Evolutionary conservation across 2,113 vertebrate genomes (phyloP).

Genomic region (Nesoenas mayeri): DNA sequence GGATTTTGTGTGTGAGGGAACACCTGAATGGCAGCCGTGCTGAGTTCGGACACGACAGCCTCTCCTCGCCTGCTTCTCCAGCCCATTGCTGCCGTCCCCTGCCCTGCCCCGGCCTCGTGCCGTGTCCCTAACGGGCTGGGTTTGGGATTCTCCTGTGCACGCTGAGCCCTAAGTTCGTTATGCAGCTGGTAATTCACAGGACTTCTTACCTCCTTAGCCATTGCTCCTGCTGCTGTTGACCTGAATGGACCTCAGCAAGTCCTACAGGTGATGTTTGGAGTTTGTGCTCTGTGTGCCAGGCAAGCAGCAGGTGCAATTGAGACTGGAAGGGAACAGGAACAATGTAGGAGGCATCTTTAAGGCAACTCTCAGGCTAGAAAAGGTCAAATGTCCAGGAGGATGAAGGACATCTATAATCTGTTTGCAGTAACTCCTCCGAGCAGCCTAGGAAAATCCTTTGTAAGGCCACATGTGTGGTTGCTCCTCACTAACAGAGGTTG

Average conservation of each 20-base stretch:
- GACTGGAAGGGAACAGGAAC: background rate
- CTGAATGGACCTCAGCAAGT: background rate
- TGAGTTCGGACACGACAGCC: background rate
- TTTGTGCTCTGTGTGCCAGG: background rate
- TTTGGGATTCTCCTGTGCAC: background rate
- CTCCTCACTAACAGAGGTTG: background rate
- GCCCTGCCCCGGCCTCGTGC: rapidly evolving
- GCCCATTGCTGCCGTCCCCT: rapidly evolving
- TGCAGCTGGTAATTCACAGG: background rate
- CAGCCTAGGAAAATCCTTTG: background rate
- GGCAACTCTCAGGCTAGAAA: background rate
- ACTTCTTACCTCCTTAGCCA: background rate
- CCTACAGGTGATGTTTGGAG: background rate
- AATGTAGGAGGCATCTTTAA: background rate
- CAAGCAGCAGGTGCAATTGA: background rate
- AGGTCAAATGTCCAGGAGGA: background rate
- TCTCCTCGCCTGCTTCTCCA: background rate
- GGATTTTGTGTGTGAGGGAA: background rate
- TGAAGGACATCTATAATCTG: background rate
- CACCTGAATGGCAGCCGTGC: background rate
- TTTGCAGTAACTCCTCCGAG: background rate
- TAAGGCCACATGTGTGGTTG: background rate
- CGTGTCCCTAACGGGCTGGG: background rate
- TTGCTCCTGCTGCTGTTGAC: background rate
- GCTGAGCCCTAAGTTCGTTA: background rate